Base-by-base conservation (phyloP, 1,140 invertebrate genomes). In the Oncopodura yosiiana region DNA sequence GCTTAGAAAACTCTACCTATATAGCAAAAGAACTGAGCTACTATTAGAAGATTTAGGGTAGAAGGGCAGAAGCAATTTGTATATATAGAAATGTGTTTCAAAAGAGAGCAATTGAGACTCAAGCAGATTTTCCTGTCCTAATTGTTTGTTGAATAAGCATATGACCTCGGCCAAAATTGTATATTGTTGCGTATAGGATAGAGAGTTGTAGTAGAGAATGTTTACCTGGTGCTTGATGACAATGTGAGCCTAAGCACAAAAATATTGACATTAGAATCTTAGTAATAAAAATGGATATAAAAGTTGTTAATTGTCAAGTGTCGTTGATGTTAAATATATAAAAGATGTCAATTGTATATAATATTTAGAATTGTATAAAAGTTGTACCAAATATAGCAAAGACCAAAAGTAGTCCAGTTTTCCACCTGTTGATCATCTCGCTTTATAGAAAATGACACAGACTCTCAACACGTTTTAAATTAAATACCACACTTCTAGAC, bases 181-280 rank as follows among this genome's bases (percentile, higher is more conserved):
- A n/a, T n/a, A 34, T 34, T 34, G 32, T 34, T 34, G 32, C 32
- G 32, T 34, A 9, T 34, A n/a, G n/a, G n/a, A n/a, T n/a, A n/a
- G n/a, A 41, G 9, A 18, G 19, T 6, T 9, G 38, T 41, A 41
- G 19, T 9, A 12, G 6, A 41, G 19, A 41, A 18, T 41, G 8
- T 27, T 60, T 56, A 60, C 58, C 58, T 53, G 58, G 58, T 16
- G 58, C 58, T 49, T 60, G 58, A 53, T 60, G 58, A 43, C 58
- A 60, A 23, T 56, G 16, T 8, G 53, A 49, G 3, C 58, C 58
- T 60, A 50, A 14, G 3, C 3, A 48, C 11, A 44, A 30, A 46
- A 55, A n/a, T n/a, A 46, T 21, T 14, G 18, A 48, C n/a, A n/a
- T n/a, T n/a, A 32, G 21, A 34, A 21, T n/a, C 11, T 6, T 19